A percentile compares a stretch with the other conserved stretches of the same genome.
Conservation (phyloP, 2,888 invertebrate species). For the Meandrusa payeni region DNA sequence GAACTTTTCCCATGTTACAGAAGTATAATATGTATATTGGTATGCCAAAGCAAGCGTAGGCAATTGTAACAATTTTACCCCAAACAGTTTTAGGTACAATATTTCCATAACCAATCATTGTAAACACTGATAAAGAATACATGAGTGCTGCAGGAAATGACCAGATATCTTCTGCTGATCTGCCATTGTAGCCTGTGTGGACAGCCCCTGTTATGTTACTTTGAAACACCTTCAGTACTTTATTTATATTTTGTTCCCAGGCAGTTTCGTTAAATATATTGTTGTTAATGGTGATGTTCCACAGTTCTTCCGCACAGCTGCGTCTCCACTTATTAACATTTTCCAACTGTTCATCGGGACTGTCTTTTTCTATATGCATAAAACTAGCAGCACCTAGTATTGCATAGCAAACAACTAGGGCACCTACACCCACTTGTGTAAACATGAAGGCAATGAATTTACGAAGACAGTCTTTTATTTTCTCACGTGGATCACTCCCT, state of each 20-base stretch:
- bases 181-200: constrained; percentile 87
- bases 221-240: constrained; percentile 84
- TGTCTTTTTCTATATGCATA: constrained; percentile 87
- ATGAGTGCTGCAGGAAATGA: constrained; percentile 93
- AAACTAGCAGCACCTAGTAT: constrained; percentile 92
- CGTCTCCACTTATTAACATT: constrained; percentile 75
- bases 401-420: constrained; percentile 92
- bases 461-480: constrained; percentile 91
- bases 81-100: constrained; percentile 90
- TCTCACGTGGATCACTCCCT: constrained; percentile 85
- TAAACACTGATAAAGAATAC: constrained; percentile 93
- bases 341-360: constrained; percentile 70
- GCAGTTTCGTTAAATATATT: constrained; percentile 85
- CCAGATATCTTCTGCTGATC: constrained; percentile 87
- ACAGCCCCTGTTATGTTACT: constrained; percentile 83
- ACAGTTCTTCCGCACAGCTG: constrained; percentile 83
- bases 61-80: constrained; percentile 91
- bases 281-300: constrained; percentile 83
- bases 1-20: constrained; percentile 92
- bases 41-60: constrained; percentile 93
- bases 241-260: constrained; percentile 83
- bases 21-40: constrained; percentile 93
- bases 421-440: constrained; percentile 95
- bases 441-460: constrained; percentile 95
- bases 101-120: constrained; percentile 96